Percentiles rank a stretch among this genome's conserved stretches.
These are phyloP conservation scores for Cryptosula pallasiana DNA, from an alignment of 2,888 invertebrate species.

Conservation along the genomic window DNA sequence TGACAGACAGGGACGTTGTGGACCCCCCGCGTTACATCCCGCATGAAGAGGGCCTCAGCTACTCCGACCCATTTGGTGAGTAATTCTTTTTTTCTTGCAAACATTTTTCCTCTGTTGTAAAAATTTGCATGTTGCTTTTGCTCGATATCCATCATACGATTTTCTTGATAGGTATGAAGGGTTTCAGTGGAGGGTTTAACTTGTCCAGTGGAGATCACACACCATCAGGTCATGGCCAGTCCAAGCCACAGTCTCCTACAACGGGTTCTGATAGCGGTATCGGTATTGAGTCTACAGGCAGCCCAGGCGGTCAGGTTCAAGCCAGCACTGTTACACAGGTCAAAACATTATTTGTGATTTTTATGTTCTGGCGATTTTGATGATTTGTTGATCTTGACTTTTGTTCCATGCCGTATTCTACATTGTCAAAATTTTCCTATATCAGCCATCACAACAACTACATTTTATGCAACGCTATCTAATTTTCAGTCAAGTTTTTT, in stretches of 20 bases:
- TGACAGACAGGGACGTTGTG: no score
- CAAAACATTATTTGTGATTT: no score
- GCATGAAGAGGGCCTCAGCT: not conserved
- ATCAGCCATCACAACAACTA: no score
- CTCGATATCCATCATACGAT: no score
- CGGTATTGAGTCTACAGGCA: slow-evolving; percentile 43
- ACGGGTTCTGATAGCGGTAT: slow-evolving; percentile 52
- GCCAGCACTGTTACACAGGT: no score
- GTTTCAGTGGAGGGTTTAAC: not conserved
- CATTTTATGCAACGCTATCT: no score
- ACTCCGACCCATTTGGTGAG: not conserved
- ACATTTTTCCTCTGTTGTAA: not conserved
- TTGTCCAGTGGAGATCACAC: not conserved
- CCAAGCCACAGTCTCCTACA: slow-evolving; percentile 44
- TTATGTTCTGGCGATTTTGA: no score
- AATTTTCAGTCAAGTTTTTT: no score
- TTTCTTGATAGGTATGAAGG: not conserved
- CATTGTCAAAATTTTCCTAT: no score
- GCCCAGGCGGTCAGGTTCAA: not conserved
- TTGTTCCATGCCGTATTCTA: no score
- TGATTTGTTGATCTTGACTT: no score
- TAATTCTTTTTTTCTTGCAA: not conserved
- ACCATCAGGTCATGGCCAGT: slow-evolving; percentile 33
- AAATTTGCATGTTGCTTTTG: no score
- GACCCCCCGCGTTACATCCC: not conserved